Percentiles rank a stretch among this genome's conserved stretches.
These are phyloP conservation scores for Zelleria hepariella DNA, from an alignment of 2,888 invertebrate species.

Conservation along the genomic window DNA sequence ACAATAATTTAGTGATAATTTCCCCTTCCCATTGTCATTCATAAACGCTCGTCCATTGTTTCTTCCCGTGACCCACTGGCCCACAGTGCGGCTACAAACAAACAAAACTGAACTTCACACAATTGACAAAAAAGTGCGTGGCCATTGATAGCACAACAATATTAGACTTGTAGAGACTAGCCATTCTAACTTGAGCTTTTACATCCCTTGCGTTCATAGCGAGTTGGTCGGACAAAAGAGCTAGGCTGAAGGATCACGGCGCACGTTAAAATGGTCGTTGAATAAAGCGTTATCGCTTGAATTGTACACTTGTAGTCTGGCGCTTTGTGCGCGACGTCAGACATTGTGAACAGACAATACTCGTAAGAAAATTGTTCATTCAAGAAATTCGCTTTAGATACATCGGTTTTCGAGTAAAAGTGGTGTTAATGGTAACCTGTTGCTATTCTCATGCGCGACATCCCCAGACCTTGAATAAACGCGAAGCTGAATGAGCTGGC, in stretches of 20 bases:
- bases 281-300: slow-evolving; percentile 67
- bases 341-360: slow-evolving; percentile 67
- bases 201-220: slow-evolving; percentile 20
- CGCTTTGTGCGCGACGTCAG: slow-evolving; percentile 65
- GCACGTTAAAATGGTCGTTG: slow-evolving; percentile 49
- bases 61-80: slow-evolving; percentile 36
- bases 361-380: slow-evolving; percentile 70
- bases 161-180: slow-evolving; percentile 63
- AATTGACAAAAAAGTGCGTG: slow-evolving; percentile 59
- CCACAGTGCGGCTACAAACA: slow-evolving; percentile 14
- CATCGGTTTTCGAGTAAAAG: slow-evolving; percentile 50
- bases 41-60: neutral
- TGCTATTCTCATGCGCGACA: neutral
- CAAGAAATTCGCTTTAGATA: slow-evolving; percentile 56
- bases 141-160: slow-evolving; percentile 68
- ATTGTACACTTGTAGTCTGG: slow-evolving; percentile 67
- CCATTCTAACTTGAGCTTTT: slow-evolving; percentile 35
- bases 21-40: neutral
- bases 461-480: neutral
- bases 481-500: neutral
- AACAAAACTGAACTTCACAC: slow-evolving; percentile 23
- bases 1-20: neutral
- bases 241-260: slow-evolving; percentile 34
- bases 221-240: slow-evolving; percentile 7
- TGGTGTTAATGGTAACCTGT: slow-evolving; percentile 52